Evolutionary conservation across 2,113 vertebrate genomes (phyloP), one percentile per base, ranked within the genome.

Genomic region (Oceanodroma tethys): DNA sequence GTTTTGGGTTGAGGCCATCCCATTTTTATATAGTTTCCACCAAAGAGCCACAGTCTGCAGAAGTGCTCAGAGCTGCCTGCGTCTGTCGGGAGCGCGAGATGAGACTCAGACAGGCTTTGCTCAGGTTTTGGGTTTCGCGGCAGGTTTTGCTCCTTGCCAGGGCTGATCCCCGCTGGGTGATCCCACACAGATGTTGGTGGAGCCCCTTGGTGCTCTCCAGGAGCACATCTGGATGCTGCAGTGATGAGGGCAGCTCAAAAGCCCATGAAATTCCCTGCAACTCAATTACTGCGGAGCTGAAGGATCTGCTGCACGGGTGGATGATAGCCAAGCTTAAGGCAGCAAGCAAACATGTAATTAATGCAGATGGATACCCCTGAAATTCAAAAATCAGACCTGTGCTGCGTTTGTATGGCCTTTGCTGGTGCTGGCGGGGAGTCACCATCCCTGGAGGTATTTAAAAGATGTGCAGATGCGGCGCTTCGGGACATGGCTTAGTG

Each of bases 1-100:
- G 8, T n/a, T 87, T 88, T 73, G 95, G 36, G 62, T 43, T 0
- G 1, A 34, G 26, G 27, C 68, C 56, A 60, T 76, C n/a, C 19
- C 1, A 0, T 36, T n/a, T n/a, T 60, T 34, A 26, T 43, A 4
- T 3, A 6, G 32, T 68, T 93, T 88, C 62, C 90, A 42, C 6
- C 7, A 3, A 34, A 13, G 38, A 45, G 30, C 11, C 0, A 0
- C 0, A 3, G 14, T 70, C 92, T 90, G 95, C 74, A 86, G 78
- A 72, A 92, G 21, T 0, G 7, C 55, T 93, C 74, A 93, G 74
- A 63, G 22, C 83, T 19, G 73, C 53, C 56, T 13, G 58, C 0
- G 0, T 55, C 63, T 2, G 0, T n/a, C 1, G 4, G 65, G 38
- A 83, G 32, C 0, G 11, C 4, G 7, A 62, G 90, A 58, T 22